A percentile compares a stretch with the other conserved stretches of the same genome.
Conservation (phyloP, 2,113 vertebrate species). For the Catharus minimus region DNA sequence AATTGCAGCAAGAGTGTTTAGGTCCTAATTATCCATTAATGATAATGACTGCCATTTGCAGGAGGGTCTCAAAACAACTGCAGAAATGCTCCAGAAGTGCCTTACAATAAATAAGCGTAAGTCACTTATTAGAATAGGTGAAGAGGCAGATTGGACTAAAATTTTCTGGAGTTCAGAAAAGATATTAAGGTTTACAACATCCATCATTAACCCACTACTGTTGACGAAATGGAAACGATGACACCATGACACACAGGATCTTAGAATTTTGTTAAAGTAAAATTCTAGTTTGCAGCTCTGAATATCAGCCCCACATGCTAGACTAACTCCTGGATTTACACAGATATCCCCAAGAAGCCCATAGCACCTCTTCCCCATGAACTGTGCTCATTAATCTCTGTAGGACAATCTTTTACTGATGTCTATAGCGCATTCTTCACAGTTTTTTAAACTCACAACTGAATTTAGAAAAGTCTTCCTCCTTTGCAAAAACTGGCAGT, state of each 20-base stretch:
- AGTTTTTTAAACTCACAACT: neutral
- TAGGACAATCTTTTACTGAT: neutral
- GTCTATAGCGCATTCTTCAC: neutral
- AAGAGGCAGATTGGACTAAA: neutral
- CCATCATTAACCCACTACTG: neutral
- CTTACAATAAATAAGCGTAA: neutral
- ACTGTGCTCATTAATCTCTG: neutral
- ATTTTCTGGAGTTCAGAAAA: neutral
- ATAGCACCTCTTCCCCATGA: neutral
- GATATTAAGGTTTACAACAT: neutral
- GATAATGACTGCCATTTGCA: neutral
- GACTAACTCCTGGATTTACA: neutral
- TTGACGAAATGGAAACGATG: neutral
- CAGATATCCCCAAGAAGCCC: neutral
- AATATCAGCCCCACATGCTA: neutral
- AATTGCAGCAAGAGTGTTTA: neutral
- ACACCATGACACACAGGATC: neutral
- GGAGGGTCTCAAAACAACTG: neutral
- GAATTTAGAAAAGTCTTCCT: neutral
- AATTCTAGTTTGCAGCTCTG: neutral
- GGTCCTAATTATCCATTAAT: neutral
- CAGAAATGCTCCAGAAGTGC: neutral
- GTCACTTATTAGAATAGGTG: neutral
- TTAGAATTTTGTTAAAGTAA: neutral
- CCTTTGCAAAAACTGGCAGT: neutral